A percentile compares a stretch with the other conserved stretches of the same genome.
Evolutionary conservation across 2,113 vertebrate species (phyloP).

Genomic region (Lampris incognitus): DNA sequence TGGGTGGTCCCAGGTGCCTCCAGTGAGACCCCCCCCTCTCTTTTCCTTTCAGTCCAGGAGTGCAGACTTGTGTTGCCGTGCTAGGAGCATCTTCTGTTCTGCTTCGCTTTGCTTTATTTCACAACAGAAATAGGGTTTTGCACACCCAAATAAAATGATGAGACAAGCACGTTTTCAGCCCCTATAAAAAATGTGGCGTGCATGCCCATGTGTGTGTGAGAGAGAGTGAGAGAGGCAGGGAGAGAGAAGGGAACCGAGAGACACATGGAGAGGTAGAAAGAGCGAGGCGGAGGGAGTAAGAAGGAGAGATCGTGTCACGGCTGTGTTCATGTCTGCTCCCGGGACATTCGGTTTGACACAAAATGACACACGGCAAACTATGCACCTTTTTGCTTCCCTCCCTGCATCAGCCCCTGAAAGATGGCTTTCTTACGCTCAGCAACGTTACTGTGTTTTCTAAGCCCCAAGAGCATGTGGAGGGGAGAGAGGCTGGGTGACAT

Average conservation of each 20-base stretch:
- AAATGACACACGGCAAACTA: slow-evolving; percentile 68
- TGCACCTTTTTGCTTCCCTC: slow-evolving; percentile 55
- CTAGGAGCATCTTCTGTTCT: slow-evolving; percentile 52
- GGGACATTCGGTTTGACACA: slow-evolving; percentile 53
- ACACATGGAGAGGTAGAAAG: slow-evolving; percentile 19
- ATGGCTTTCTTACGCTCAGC: slow-evolving; percentile 64
- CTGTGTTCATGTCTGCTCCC: slow-evolving; percentile 25
- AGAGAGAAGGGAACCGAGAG: slow-evolving; percentile 40
- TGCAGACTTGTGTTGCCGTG: slow-evolving; percentile 26
- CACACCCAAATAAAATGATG: slow-evolving; percentile 77
- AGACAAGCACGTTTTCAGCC: slow-evolving; percentile 70
- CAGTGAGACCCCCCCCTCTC: slow-evolving; percentile 47
- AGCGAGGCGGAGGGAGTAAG: slow-evolving; percentile 2
- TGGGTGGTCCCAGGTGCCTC: slow-evolving; percentile 46
- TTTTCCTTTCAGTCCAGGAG: slow-evolving; percentile 36
- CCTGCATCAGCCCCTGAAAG: slow-evolving; percentile 24
- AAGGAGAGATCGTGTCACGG: slow-evolving; percentile 17
- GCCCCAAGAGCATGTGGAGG: slow-evolving; percentile 24
- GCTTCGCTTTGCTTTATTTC: slow-evolving; percentile 64
- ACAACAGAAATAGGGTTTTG: slow-evolving; percentile 73
- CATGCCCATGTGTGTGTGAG: slow-evolving; percentile 26
- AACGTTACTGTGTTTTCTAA: slow-evolving; percentile 24
- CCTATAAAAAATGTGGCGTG: slow-evolving; percentile 68
- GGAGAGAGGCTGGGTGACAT: slow-evolving; percentile 34
- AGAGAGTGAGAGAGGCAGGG: neutral